Conservation (phyloP, 2,113 vertebrate genomes). For the Peromyscus polionotus region DNA sequence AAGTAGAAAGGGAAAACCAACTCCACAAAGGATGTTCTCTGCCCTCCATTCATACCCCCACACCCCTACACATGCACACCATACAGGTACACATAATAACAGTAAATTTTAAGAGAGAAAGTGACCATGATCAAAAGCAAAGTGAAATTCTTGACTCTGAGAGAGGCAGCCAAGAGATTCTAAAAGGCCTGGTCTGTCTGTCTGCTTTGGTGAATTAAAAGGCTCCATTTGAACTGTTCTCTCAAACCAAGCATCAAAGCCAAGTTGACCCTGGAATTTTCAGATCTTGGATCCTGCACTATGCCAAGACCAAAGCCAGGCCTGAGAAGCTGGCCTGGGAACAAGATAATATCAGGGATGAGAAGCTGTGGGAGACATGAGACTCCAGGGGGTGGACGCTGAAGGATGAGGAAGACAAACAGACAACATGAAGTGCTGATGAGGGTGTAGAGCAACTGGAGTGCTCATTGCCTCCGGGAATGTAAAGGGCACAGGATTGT, state of each 20-base stretch:
- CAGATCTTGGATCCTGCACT: too few relatives aligned
- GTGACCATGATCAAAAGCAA: neutral
- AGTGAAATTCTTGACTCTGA: neutral
- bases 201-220: conserved; percentile 22
- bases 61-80: neutral
- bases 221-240: neutral
- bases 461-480: accelerated
- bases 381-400: neutral
- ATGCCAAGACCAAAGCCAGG: neutral
- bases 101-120: neutral
- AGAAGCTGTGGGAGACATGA: neutral
- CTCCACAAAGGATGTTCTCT: neutral
- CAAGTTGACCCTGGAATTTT: neutral
- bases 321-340: neutral
- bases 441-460: neutral
- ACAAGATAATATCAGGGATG: neutral
- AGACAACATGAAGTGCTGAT: neutral
- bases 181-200: neutral
- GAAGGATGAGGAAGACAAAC: neutral
- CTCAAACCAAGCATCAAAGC: neutral
- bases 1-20: neutral
- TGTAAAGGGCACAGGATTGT: neutral
- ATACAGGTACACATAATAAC: neutral
- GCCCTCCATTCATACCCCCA: neutral
- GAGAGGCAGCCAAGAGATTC: neutral